Base-by-base conservation (phyloP, 2,888 invertebrate species). In the Asteroscopus sphinx region DNA sequence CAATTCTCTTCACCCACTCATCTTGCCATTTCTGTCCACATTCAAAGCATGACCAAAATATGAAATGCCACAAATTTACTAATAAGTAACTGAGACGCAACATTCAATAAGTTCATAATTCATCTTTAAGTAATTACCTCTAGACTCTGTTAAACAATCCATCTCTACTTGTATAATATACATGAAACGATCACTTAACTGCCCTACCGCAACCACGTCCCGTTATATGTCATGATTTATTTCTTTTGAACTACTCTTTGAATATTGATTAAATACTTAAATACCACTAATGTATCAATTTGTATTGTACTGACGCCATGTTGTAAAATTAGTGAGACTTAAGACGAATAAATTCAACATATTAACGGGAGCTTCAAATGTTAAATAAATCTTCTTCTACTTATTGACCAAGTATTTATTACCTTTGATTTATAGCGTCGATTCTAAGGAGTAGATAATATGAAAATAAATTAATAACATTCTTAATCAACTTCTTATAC, bases 191-290 rank as follows among this genome's bases (percentile, higher is more conserved):
- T 79, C 63, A 66, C 46, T 54, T 63, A 74, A 87, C 88, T 89
- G 85, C 80, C 87, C 89, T 90, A 87, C 85, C 87, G 54, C 87
- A 90, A 89, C 73, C 71, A 44, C 52, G 71, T 69, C 71, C 80
- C 73, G 76, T 69, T 70, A 52, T 35, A 26, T 9, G 30, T 15
- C 32, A 36, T 66, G 74, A 73, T 74, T 68, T 75, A 69, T 73
- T 41, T 66, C 48, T 57, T 30, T 62, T 7, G 30, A 46, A 63
- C 26, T 39, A 40, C 47, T 46, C 59, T 59, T 66, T 71, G 73
- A 62, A 73, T 76, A 73, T 71, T 73, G 68, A 75, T 76, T 61
- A 53, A 60, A 55, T 55, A 16, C 46, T 76, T 61, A 53, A 60
- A 55, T 55, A 16, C 46, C 39, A 51, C 52, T 63, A 63, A 63